Base-by-base conservation (phyloP, 2,888 invertebrate species). In the Caenorhabditis drosophilae region DNA sequence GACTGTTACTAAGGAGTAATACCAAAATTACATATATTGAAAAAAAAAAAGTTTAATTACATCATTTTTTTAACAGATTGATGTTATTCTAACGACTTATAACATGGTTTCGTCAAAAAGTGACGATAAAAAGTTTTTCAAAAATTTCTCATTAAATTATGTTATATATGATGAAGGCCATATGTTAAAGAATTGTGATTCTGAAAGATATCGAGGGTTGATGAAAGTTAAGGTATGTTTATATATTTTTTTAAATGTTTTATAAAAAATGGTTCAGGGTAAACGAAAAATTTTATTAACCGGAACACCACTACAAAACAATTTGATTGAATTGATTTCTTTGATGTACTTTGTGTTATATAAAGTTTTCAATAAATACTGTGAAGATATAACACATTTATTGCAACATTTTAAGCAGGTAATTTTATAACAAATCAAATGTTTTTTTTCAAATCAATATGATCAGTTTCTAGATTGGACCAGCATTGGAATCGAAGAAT, bases 171-270 rank as follows among this genome's bases (percentile, higher is more conserved):
- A 97, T 84, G 97, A 97, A 51, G 79, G 76, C 1, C 96, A 97
- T 84, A 94, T 96, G 93, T 86, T 97, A 34, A 97, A 97, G 85
- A 97, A 96, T 84, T 96, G 96, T 93, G 89, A 91, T 53, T 93
- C 95, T 0, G 90, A 90, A 79, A 88, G 96, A 18, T 79, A 76
- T 52, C 57, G 57, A 44, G 73, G 64, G 47, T 54, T 77, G 58
- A 77, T 76, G 74, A 76, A 75, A 57, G 72, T 79, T 42, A 68
- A 58, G 61, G 77, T 74, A 27, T 16, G 46, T 54, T 54, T 26
- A 22, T 54, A n/a, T 27, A 6, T 47, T 27, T 15, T 49, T n/a
- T 23, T n/a, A 15, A 9, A 4, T n/a, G 26, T 53, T 23, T 20
- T 22, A 22, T 23, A 22, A 12, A 40, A 12, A 6, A 15, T 3